Conservation (phyloP, 2,113 vertebrate species). For the Scalopus aquaticus region DNA sequence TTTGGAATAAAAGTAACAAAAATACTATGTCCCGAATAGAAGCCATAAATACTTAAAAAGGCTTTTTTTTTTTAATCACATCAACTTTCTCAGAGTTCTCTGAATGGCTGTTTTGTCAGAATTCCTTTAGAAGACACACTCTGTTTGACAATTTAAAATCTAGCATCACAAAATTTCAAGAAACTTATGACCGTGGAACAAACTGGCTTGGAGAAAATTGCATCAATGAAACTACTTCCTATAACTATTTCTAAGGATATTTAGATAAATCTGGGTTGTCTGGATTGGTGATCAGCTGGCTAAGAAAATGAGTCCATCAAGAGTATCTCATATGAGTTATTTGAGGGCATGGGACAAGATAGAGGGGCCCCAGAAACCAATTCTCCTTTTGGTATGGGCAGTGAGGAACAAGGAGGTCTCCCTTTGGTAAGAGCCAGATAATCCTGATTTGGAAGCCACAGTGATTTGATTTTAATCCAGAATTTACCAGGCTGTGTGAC, state of each 20-base stretch:
- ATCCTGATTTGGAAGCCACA: neutral
- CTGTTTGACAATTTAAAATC: slow-evolving; percentile 34
- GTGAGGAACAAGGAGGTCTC: neutral
- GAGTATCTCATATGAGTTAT: neutral
- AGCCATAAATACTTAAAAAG: neutral
- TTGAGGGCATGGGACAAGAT: neutral
- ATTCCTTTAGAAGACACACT: neutral
- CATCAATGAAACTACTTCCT: neutral
- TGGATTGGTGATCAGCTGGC: neutral
- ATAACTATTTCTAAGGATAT: neutral
- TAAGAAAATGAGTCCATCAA: neutral
- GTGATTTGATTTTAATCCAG: neutral
- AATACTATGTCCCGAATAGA: neutral
- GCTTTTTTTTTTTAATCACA: neutral
- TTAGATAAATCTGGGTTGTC: neutral
- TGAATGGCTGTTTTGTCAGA: neutral
- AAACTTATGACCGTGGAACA: neutral
- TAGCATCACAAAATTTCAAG: neutral
- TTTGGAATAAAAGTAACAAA: slow-evolving; percentile 8
- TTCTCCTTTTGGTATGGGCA: neutral
- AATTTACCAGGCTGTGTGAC: too few species aligned
- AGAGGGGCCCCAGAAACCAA: neutral
- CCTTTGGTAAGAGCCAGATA: neutral
- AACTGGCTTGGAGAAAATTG: neutral
- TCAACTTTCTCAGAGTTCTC: neutral